Conservation (phyloP, 2,888 invertebrate genomes). For the Ectobius pallidus region DNA sequence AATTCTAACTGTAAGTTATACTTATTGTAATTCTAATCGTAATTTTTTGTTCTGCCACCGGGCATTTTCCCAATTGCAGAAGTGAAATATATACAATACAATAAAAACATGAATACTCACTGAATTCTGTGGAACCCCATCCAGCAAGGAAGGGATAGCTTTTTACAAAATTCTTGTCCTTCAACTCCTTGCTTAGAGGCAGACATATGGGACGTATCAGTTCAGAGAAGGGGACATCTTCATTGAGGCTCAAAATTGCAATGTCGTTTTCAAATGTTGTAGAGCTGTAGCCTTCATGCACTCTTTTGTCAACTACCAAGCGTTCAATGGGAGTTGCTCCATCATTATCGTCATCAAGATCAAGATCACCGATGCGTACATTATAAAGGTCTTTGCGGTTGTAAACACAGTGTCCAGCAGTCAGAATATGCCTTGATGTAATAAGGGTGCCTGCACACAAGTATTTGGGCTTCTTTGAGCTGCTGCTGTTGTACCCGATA, state of each 20-base stretch:
- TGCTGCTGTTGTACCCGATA: slow-evolving; percentile 66
- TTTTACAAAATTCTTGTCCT: slow-evolving; percentile 61
- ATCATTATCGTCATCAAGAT: slow-evolving; percentile 67
- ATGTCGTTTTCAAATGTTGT: slow-evolving; percentile 75
- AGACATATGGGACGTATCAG: slow-evolving; percentile 77
- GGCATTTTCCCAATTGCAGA: too few species aligned
- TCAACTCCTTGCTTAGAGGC: slow-evolving; percentile 63
- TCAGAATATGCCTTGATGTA: slow-evolving; percentile 54
- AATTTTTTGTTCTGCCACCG: not conserved
- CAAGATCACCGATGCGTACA: slow-evolving; percentile 79
- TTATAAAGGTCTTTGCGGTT: slow-evolving; percentile 65
- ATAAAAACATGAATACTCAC: slow-evolving; percentile 60
- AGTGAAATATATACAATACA: too few species aligned
- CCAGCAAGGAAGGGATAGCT: slow-evolving; percentile 77
- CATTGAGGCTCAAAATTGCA: slow-evolving; percentile 70
- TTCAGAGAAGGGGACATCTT: slow-evolving; percentile 67
- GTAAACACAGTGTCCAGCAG: slow-evolving; percentile 66
- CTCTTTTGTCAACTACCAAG: slow-evolving; percentile 61
- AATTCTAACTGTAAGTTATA: too few species aligned
- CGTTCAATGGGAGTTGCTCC: slow-evolving; percentile 67
- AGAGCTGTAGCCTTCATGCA: slow-evolving; percentile 73
- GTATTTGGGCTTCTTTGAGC: slow-evolving; percentile 47
- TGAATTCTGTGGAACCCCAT: slow-evolving; percentile 76
- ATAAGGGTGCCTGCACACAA: slow-evolving; percentile 58
- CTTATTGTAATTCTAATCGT: not conserved